phyloP scores from a whole-genome alignment of 2,797 vertebrate species.

The Mareca strepera region DNA sequence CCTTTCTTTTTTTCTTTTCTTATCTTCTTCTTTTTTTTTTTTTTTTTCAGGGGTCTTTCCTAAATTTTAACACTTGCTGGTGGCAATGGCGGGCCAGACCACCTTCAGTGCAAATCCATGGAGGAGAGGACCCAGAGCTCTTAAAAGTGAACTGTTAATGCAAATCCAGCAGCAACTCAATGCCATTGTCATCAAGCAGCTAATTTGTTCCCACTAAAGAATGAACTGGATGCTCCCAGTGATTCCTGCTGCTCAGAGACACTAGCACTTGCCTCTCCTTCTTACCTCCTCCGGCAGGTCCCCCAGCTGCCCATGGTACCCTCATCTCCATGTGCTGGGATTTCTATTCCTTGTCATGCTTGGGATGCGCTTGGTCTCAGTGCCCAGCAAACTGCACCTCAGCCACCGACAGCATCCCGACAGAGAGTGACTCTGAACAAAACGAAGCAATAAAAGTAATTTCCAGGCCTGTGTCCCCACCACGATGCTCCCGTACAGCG shows the following conservation, averaged over 20 bases:
- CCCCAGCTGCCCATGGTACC: neutral
- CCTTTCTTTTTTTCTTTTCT: no score
- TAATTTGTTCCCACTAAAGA: neutral
- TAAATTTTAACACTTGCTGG: neutral
- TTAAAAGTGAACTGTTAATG: neutral
- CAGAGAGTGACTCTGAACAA: neutral
- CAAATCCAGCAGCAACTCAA: neutral
- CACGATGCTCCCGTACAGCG: accelerated
- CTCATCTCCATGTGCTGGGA: neutral
- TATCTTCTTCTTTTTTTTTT: no score
- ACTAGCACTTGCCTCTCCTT: neutral
- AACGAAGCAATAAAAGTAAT: neutral
- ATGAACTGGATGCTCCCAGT: neutral
- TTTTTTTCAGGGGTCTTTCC: neutral
- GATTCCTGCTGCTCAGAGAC: neutral
- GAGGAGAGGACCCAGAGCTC: neutral
- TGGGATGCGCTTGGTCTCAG: neutral
- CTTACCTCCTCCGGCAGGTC: neutral
- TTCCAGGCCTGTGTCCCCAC: neutral
- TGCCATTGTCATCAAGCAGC: neutral
- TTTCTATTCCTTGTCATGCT: no score
- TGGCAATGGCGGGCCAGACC: neutral
- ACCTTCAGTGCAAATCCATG: neutral
- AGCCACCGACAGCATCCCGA: neutral
- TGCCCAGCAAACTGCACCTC: neutral